These are phyloP conservation scores for Cataglyphis cursor DNA, from an alignment of 2,888 invertebrate species.

Conservation along the genomic window DNA sequence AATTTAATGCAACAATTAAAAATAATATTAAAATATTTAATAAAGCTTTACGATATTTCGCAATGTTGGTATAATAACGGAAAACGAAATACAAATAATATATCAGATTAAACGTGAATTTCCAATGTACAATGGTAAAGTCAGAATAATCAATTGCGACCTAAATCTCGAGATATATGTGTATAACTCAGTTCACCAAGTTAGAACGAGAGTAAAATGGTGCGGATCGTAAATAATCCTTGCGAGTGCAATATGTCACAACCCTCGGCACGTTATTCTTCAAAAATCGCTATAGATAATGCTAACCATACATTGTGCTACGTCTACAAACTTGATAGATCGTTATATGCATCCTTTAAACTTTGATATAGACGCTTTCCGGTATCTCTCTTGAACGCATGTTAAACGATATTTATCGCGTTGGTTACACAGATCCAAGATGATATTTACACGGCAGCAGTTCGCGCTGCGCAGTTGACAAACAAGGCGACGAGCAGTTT, in stretches of 20 bases:
- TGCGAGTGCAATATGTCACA: slow-evolving; percentile 42
- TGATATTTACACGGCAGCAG: slow-evolving; percentile 31
- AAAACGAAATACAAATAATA: neutral
- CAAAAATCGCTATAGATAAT: slow-evolving; percentile 5
- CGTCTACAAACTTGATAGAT: slow-evolving; percentile 26
- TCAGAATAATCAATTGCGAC: slow-evolving; percentile 1
- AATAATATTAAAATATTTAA: neutral
- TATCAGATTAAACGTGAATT: slow-evolving; percentile 20
- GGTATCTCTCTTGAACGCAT: neutral
- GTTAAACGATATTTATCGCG: neutral
- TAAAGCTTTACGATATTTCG: neutral
- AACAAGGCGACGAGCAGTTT: neutral
- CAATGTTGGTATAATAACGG: neutral
- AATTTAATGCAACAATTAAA: neutral
- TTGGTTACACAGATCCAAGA: neutral
- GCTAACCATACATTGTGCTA: neutral
- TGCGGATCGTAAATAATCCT: slow-evolving; percentile 65
- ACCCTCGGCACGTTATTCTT: slow-evolving; percentile 15
- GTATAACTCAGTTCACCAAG: slow-evolving; percentile 17
- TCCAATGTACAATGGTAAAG: neutral
- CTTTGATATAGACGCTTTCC: slow-evolving; percentile 19
- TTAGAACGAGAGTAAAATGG: slow-evolving; percentile 47
- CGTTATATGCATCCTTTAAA: slow-evolving; percentile 34
- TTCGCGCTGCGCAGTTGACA: neutral
- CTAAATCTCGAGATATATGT: slow-evolving; percentile 26